phyloP scores from a whole-genome alignment of 2,113 vertebrate species.

The Hyla sarda region DNA sequence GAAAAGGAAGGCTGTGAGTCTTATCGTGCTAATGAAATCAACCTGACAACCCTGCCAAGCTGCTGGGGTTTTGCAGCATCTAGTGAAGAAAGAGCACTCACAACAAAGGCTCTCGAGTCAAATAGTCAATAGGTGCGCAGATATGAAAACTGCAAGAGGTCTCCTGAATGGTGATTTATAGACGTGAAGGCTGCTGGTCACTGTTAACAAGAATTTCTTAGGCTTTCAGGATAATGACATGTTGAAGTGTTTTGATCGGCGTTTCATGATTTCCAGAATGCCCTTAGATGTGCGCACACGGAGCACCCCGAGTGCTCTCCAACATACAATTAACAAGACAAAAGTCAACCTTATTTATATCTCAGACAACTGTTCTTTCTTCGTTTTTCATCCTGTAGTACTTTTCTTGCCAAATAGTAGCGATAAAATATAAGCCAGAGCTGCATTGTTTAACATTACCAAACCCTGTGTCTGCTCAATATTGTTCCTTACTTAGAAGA shows the following conservation, averaged over 20 bases:
- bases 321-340: conserved; percentile 62
- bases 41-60: conserved; percentile 75
- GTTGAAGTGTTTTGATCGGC: conserved; percentile 64
- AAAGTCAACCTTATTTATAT: conserved; percentile 55
- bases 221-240: conserved; percentile 63
- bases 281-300: conserved; percentile 38
- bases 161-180: conserved; percentile 63
- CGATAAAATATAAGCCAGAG: conserved; percentile 35
- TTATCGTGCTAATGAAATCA: conserved; percentile 84
- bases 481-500: background rate
- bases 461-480: background rate
- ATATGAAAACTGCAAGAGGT: conserved; percentile 60
- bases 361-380: conserved; percentile 57
- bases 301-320: conserved; percentile 56
- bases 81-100: conserved; percentile 73
- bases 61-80: conserved; percentile 71
- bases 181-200: conserved; percentile 47
- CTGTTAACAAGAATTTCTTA: conserved; percentile 61
- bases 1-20: conserved; percentile 79
- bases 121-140: conserved; percentile 68
- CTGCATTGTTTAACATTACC: conserved; percentile 33
- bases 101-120: conserved; percentile 72
- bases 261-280: conserved; percentile 60
- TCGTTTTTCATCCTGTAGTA: conserved; percentile 7
- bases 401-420: conserved; percentile 58